Conservation (phyloP, 2,888 invertebrate species). For the Tetropium fuscum region DNA sequence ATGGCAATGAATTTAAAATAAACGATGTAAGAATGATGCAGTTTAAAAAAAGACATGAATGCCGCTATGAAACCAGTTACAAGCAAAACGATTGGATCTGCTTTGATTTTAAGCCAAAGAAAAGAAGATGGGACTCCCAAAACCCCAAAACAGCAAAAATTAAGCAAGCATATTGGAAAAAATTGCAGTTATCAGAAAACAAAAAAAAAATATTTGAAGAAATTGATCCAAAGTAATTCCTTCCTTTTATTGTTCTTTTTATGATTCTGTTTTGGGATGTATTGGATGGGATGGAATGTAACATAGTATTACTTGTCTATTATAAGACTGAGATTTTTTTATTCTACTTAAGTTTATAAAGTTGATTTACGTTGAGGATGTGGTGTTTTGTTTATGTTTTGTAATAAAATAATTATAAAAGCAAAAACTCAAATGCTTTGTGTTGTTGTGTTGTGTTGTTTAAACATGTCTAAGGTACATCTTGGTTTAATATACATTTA, state of each 20-base stretch:
- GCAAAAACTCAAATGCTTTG: no score
- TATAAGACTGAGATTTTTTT: neutral
- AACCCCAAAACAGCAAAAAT: conserved; percentile 1
- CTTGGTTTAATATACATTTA: neutral
- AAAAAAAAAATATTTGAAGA: conserved; percentile 27
- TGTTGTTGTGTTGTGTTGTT: no score
- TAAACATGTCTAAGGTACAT: no score
- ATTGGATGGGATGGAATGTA: no score
- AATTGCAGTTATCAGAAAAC: conserved; percentile 22
- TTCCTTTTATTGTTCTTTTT: conserved; percentile 20
- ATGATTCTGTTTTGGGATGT: conserved; percentile 6
- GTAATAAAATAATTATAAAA: no score
- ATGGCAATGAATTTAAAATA: conserved; percentile 24
- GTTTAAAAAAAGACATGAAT: conserved; percentile 25
- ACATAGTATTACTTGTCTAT: no score
- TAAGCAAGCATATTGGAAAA: conserved; percentile 11
- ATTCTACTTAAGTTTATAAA: neutral
- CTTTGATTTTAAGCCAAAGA: conserved; percentile 22
- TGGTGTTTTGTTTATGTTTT: no score
- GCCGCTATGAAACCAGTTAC: conserved; percentile 23
- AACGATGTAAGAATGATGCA: conserved; percentile 16
- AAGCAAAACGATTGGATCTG: conserved; percentile 21
- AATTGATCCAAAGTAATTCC: no score
- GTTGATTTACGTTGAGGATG: no score
- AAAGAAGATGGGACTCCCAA: conserved; percentile 3